Conservation (phyloP, 2,888 invertebrate genomes). For the Macaria liturata region DNA sequence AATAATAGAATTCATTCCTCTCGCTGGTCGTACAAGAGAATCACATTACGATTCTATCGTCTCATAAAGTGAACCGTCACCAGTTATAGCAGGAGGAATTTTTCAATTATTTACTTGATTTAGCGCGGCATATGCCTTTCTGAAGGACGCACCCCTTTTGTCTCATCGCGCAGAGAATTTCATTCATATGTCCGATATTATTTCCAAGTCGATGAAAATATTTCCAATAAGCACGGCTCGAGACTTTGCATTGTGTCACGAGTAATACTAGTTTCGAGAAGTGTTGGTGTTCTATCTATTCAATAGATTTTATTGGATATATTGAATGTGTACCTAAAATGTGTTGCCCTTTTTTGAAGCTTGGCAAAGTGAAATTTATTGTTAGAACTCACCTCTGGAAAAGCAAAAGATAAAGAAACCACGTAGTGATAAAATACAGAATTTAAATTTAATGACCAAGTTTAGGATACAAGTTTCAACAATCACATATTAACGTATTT, state of each 20-base stretch:
- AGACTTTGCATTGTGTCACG: constrained; percentile 53
- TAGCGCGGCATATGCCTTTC: constrained; percentile 41
- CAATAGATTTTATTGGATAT: too few relatives aligned
- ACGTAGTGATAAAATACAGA: too few relatives aligned
- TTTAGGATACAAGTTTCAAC: too few relatives aligned
- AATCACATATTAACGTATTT: too few relatives aligned
- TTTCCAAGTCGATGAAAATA: constrained; percentile 68
- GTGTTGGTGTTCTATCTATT: constrained; percentile 21
- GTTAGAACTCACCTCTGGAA: too few relatives aligned
- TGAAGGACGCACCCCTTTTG: constrained; percentile 50
- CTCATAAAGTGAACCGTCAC: constrained; percentile 33
- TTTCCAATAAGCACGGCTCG: constrained; percentile 67
- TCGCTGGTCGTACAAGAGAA: constrained; percentile 32
- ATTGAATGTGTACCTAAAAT: too few relatives aligned
- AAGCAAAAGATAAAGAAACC: too few relatives aligned
- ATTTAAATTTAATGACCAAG: too few relatives aligned
- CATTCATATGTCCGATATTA: constrained; percentile 69
- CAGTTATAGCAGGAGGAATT: constrained; percentile 37
- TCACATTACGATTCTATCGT: constrained; percentile 35
- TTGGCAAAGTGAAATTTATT: too few relatives aligned
- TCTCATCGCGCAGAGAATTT: constrained; percentile 58
- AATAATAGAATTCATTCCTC: constrained; percentile 23
- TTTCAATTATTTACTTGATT: constrained; percentile 57
- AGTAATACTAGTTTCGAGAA: constrained; percentile 45
- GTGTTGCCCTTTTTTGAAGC: too few relatives aligned